These are phyloP conservation scores for Probaryconus sp. DNA, from an alignment of 1,140 invertebrate species.

Conservation along the genomic window DNA sequence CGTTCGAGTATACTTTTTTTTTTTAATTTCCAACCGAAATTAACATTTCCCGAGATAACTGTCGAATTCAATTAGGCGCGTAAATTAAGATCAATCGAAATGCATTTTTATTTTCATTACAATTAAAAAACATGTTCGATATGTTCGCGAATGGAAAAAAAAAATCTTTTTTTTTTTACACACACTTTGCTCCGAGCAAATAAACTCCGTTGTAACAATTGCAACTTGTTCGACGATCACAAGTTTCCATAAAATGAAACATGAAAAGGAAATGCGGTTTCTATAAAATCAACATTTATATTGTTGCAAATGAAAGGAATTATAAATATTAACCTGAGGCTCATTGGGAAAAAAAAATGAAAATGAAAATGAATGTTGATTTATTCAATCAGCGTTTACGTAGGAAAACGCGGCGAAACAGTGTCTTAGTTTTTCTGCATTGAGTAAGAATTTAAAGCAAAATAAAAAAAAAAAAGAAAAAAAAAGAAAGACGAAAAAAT, in stretches of 20 bases:
- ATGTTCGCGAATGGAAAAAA: no score
- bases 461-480: background rate
- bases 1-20: no score
- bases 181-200: no score
- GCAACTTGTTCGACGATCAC: no score
- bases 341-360: slow-evolving; percentile 1
- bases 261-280: background rate
- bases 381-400: slow-evolving; percentile 21
- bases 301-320: background rate
- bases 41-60: no score
- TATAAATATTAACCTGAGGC: background rate
- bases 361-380: slow-evolving; percentile 23
- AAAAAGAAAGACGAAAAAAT: slow-evolving; percentile 2
- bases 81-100: no score
- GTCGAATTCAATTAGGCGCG: no score
- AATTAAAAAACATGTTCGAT: no score
- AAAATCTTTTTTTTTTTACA: no score
- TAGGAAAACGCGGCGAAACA: slow-evolving; percentile 23
- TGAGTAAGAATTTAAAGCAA: slow-evolving; percentile 3
- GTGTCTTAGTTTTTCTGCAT: slow-evolving; percentile 34
- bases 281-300: slow-evolving; percentile 9
- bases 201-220: no score
- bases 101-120: no score
- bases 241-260: background rate
- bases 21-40: no score